A percentile compares a stretch with the other conserved stretches of the same genome.
These are phyloP conservation scores for Heliconius hermathena DNA, from an alignment of 1,140 invertebrate species.

Conservation along the genomic window DNA sequence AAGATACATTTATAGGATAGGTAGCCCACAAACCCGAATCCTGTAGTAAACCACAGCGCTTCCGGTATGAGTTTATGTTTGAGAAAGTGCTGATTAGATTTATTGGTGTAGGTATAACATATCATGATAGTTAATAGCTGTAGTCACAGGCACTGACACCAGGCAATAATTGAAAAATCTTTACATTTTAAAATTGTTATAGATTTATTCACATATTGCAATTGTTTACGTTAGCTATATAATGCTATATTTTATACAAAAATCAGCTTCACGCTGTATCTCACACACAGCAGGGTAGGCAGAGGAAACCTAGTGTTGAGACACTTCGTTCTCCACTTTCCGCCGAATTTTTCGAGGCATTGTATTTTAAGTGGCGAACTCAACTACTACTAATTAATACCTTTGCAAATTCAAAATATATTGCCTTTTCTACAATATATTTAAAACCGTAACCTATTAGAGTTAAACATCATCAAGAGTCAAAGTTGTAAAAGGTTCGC, in stretches of 20 bases:
- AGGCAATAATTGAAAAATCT: not conserved
- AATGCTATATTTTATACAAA: no score
- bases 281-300: no score
- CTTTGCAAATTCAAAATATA: not conserved
- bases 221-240: no score
- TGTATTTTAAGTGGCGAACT: no score
- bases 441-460: not conserved
- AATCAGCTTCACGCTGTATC: no score
- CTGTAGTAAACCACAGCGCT: conserved; percentile 51
- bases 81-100: conserved; percentile 60
- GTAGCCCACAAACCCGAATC: conserved; percentile 72
- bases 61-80: conserved; percentile 56
- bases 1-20: conserved; percentile 61
- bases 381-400: no score
- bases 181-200: no score
- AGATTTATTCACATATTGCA: no score
- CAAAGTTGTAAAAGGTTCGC: not conserved
- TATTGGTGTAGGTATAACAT: conserved; percentile 41
- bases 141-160: not conserved
- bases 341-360: no score
- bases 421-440: not conserved
- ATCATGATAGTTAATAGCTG: conserved; percentile 20
- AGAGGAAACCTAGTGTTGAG: no score
- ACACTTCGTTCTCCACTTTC: no score
- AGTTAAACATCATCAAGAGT: not conserved